These are phyloP conservation scores for Falcaria lacertinaria DNA, from an alignment of 2,888 invertebrate species.

Conservation along the genomic window DNA sequence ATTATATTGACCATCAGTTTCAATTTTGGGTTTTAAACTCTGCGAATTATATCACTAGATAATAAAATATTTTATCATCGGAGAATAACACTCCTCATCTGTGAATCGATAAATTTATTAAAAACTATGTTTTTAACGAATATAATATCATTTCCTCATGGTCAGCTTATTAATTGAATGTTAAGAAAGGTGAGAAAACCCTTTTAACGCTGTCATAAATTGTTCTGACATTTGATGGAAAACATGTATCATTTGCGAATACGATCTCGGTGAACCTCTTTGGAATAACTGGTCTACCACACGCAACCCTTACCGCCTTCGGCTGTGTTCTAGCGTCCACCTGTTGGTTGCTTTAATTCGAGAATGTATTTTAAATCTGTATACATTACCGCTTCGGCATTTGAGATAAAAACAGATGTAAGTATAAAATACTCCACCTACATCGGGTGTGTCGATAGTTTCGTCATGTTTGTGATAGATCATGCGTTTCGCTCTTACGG, in stretches of 20 bases:
- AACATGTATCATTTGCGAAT: conserved; percentile 69
- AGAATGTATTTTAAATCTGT: conserved; percentile 23
- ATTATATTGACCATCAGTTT: conserved; percentile 3
- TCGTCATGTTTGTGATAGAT: conserved; percentile 36
- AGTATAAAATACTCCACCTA: conserved; percentile 26
- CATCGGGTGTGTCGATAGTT: conserved; percentile 27
- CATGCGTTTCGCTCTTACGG: conserved; percentile 60
- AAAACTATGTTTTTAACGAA: conserved; percentile 7
- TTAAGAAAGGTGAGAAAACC: conserved; percentile 29
- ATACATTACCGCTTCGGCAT: conserved; percentile 46
- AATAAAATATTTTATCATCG: conserved; percentile 10
- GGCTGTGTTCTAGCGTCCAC: conserved; percentile 62
- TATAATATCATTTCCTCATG: conserved; percentile 13
- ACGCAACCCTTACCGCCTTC: conserved; percentile 65
- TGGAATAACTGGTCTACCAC: conserved; percentile 65
- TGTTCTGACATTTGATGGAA: conserved; percentile 56
- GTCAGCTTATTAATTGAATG: conserved; percentile 14
- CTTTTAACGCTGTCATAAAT: conserved; percentile 32
- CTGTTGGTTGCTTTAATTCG: conserved; percentile 45
- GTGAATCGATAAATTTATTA: too few species aligned
- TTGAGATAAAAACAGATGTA: conserved; percentile 14
- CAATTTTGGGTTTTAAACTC: conserved; percentile 2
- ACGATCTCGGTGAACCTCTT: conserved; percentile 57
- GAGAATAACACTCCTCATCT: too few species aligned
- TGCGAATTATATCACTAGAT: conserved; percentile 5